Evolutionary conservation across 1,140 invertebrate species (phyloP).

Genomic region (Bombus cullumanus): DNA sequence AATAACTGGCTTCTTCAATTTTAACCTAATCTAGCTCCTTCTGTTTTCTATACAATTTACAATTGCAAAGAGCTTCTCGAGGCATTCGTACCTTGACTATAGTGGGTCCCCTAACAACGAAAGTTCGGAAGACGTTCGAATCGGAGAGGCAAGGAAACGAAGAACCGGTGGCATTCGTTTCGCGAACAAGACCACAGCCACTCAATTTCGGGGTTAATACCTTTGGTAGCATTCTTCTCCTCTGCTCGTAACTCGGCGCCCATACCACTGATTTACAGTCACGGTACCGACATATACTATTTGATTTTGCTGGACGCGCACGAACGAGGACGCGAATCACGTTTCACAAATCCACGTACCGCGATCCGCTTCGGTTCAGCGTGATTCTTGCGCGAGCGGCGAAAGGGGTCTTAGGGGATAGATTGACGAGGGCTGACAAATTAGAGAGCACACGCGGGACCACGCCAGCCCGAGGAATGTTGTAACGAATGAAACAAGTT

Average conservation of each 20-base stretch:
- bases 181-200: conserved; percentile 2
- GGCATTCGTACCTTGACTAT: background rate
- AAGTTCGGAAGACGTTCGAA: background rate
- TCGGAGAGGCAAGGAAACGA: background rate
- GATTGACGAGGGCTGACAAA: conserved; percentile 15
- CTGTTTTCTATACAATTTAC: too few species aligned
- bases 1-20: too few species aligned
- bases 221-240: conserved; percentile 25
- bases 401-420: conserved; percentile 11
- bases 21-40: too few species aligned
- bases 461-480: conserved; percentile 12
- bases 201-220: conserved; percentile 49
- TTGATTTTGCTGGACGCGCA: conserved; percentile 37
- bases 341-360: conserved; percentile 39
- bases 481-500: conserved; percentile 52
- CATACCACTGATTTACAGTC: conserved; percentile 9
- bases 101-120: background rate
- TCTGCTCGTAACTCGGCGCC: background rate
- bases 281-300: conserved; percentile 18
- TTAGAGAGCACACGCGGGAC: conserved; percentile 38
- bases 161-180: background rate
- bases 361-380: conserved; percentile 23
- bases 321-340: conserved; percentile 35
- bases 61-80: too few species aligned
- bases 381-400: background rate